Base-by-base conservation (phyloP, 2,113 vertebrate species). In the Microcebus ravelobensis region DNA sequence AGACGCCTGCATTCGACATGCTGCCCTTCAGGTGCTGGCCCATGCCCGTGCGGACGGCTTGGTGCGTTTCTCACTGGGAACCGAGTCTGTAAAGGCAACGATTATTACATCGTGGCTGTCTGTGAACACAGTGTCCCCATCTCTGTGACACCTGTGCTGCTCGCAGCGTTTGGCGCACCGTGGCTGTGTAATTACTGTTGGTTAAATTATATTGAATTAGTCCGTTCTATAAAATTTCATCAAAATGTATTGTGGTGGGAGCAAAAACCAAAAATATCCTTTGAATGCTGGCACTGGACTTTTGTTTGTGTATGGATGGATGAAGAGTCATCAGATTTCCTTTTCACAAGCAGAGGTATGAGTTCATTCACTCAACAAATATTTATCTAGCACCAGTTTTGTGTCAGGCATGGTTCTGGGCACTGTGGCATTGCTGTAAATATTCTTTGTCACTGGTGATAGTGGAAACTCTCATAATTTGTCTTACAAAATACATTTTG, bases 1-100 rank as follows among this genome's bases (percentile, higher is more conserved):
- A 59, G 57, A 7, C 2, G 5, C 4, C 36, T 31, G 25, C 6
- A 0, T 6, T 13, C 14, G 21, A 5, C 4, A 3, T 2, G 2
- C 29, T 87, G 27, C 31, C 8, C 21, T n/a, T 48, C 48, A 63
- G 61, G 20, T 59, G 29, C 10, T 11, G 63, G 73, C 3, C 0
- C 42, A 8, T 4, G 25, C 10, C 18, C 17, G 0, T 3, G 3
- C 5, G n/a, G 23, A 14, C 0, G 50, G 36, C 27, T 61, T 50
- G 12, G 1, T 21, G 11, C 34, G 9, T 80, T 74, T 39, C 29
- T 85, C 59, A 18, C 23, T 8, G 27, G 25, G 52, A 65, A 52
- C 36, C 36, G 13, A 29, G 55, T 21, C 67, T 13, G 2, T 12
- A 9, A 36, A 39, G 25, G 17, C 70, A n/a, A 29, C 8, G 14